Evolutionary conservation across 1,140 invertebrate genomes (phyloP).

Genomic region (Antheraea pernyi): DNA sequence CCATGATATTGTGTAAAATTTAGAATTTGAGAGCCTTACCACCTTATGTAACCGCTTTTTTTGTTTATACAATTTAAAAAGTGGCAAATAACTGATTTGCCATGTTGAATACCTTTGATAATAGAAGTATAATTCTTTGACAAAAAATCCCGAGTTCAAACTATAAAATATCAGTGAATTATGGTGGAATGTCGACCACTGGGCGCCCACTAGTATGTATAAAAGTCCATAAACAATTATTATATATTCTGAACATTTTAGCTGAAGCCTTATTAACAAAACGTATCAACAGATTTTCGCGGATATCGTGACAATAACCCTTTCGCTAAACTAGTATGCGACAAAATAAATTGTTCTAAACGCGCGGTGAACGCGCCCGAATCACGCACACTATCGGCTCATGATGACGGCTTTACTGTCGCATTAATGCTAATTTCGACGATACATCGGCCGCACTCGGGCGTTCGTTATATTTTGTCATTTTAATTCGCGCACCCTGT

Average conservation of each 20-base stretch:
- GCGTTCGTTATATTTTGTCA: constrained; percentile 26
- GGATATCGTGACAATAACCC: constrained; percentile 1
- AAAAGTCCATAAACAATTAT: not conserved
- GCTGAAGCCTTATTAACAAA: not conserved
- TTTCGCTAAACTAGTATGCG: constrained; percentile 1
- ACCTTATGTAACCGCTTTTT: no score
- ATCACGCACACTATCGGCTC: constrained; percentile 22
- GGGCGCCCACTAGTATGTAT: no score
- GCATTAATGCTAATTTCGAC: constrained; percentile 34
- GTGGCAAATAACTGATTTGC: no score
- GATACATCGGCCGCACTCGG: constrained; percentile 2
- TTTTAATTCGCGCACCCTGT: constrained; percentile 27
- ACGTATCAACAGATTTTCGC: not conserved
- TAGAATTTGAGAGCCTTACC: no score
- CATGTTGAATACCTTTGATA: no score
- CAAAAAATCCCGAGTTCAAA: no score
- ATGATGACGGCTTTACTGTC: constrained; percentile 34
- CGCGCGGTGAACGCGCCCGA: constrained; percentile 10
- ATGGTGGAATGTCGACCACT: no score
- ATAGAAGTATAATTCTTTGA: no score
- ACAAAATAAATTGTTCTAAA: constrained; percentile 24
- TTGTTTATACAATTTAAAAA: no score
- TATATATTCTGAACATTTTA: not conserved
- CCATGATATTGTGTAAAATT: no score
- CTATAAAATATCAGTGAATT: no score